Percentiles rank a stretch among this genome's conserved stretches.
These are phyloP conservation scores for Homarus americanus DNA, from an alignment of 1,140 invertebrate species.

Conservation along the genomic window DNA sequence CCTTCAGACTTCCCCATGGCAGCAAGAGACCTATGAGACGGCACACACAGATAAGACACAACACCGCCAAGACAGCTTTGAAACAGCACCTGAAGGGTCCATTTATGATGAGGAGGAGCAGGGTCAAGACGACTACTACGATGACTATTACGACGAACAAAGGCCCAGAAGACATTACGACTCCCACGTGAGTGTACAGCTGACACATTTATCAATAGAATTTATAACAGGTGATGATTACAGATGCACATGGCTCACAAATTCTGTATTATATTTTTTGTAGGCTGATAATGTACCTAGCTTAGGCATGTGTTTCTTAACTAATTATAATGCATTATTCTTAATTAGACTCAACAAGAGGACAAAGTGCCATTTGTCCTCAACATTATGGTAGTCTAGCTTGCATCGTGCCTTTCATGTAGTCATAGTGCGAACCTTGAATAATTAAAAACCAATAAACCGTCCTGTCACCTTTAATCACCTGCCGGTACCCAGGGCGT, in stretches of 20 bases:
- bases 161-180: slow-evolving; percentile 28
- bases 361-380: slow-evolving; percentile 24
- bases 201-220: not conserved
- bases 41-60: slow-evolving; percentile 72
- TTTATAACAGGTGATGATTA: slow-evolving; percentile 28
- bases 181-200: not conserved
- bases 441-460: slow-evolving; percentile 36
- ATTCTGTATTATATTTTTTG: slow-evolving; percentile 19
- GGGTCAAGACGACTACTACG: slow-evolving; percentile 67
- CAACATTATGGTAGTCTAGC: slow-evolving; percentile 24
- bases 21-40: slow-evolving; percentile 73
- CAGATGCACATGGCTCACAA: slow-evolving; percentile 16
- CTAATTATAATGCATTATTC: slow-evolving; percentile 46
- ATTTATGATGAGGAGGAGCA: slow-evolving; percentile 63
- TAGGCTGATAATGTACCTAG: slow-evolving; percentile 47
- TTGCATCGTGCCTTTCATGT: slow-evolving; percentile 57
- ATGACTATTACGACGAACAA: slow-evolving; percentile 69
- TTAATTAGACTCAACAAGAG: not conserved
- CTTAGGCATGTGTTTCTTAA: slow-evolving; percentile 50
- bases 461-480: slow-evolving; percentile 22
- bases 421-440: slow-evolving; percentile 35
- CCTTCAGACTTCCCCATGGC: slow-evolving; percentile 50
- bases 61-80: slow-evolving; percentile 73
- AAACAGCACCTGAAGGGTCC: slow-evolving; percentile 72
- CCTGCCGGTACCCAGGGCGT: slow-evolving; percentile 9